Evolutionary conservation across 2,888 invertebrate genomes (phyloP).

Genomic region (Eilema caniola): DNA sequence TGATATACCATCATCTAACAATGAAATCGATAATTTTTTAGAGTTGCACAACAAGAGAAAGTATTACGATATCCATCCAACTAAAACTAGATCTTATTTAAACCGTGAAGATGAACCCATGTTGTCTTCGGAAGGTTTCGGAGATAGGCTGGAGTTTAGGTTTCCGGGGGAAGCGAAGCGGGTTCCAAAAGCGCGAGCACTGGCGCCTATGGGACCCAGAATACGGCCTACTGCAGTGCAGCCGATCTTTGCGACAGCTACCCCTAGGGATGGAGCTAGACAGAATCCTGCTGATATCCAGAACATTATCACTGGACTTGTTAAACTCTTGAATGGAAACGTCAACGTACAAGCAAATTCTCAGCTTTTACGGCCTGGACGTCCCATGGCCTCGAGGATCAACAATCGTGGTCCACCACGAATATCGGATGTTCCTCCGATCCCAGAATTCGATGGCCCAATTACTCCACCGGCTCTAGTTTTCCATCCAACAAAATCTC

Average conservation of each 20-base stretch:
- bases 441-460: slow-evolving; percentile 89
- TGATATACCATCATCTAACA: slow-evolving; percentile 84
- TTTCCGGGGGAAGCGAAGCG: slow-evolving; percentile 92
- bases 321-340: slow-evolving; percentile 95
- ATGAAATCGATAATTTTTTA: slow-evolving; percentile 87
- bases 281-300: slow-evolving; percentile 91
- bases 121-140: slow-evolving; percentile 74
- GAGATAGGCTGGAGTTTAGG: slow-evolving; percentile 79
- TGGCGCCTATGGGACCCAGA: slow-evolving; percentile 90
- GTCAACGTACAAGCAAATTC: slow-evolving; percentile 94
- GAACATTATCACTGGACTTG: slow-evolving; percentile 96
- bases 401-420: slow-evolving; percentile 96
- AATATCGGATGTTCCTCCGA: slow-evolving; percentile 91
- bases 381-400: slow-evolving; percentile 92
- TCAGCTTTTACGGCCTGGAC: slow-evolving; percentile 87
- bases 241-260: slow-evolving; percentile 85
- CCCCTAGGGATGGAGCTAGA: slow-evolving; percentile 77
- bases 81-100: slow-evolving; percentile 79
- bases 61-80: slow-evolving; percentile 86
- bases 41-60: slow-evolving; percentile 83
- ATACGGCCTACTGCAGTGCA: slow-evolving; percentile 85
- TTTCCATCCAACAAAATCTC: slow-evolving; percentile 82
- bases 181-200: slow-evolving; percentile 91
- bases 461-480: slow-evolving; percentile 79
- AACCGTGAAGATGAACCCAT: slow-evolving; percentile 74